Evolutionary conservation across 2,113 vertebrate genomes (phyloP), one percentile per base, ranked within the genome.

Genomic region (Rostratula benghalensis): DNA sequence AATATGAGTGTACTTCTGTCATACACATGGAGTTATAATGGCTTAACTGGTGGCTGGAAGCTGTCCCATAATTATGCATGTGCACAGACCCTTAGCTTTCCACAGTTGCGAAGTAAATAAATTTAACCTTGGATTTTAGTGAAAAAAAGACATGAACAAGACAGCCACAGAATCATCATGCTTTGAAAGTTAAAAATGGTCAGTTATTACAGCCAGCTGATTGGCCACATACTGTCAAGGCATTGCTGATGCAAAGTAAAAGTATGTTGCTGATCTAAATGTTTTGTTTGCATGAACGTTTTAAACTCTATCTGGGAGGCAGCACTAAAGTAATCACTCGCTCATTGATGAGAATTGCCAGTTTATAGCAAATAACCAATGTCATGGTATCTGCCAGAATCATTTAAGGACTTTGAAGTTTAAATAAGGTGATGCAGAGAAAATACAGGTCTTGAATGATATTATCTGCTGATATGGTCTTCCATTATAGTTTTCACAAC

Each of bases 171-270:
- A 83, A 48, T 57, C 59, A 31, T 12, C 9, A 41, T 0, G 1
- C 11, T 74, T 82, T 79, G 37, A 24, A 77, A 76, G 33, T 90
- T 83, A 63, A 73, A 79, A 79, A n/a, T 27, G 10, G 4, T 70
- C 41, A 30, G 5, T 48, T 90, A 19, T 23, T 57, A 53, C 13
- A 63, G 33, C 25, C 7, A 3, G 15, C 54, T 79, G 53, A 28
- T 7, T 57, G 45, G 30, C 37, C 7, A 1, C 0, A 0, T 59
- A 16, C 11, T 65, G 54, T 57, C 64, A 86, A 57, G 67, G 22
- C 19, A 13, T 5, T 81, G 41, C 46, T 63, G 54, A 43, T 70
- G 18, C 28, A n/a, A 54, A 88, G 13, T 25, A 57, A 10, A 10
- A 19, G 13, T 27, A 28, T 64, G 22, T 33, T 81, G 76, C 37